Conservation (phyloP, 1,140 invertebrate genomes). For the Globodera rostochiensis region DNA sequence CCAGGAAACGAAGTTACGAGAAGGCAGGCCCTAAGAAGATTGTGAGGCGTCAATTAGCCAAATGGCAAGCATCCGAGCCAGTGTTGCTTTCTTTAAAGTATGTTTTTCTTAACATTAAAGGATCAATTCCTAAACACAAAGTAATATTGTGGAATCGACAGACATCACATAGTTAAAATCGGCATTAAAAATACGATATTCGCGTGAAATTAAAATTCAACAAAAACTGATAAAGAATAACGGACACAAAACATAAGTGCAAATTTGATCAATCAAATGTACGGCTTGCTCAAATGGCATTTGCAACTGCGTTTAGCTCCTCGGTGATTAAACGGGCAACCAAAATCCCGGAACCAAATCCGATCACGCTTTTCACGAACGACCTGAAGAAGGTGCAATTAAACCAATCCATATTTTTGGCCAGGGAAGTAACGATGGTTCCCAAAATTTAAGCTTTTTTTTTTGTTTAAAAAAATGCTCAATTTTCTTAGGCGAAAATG, state of each 20-base stretch:
- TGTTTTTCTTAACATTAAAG: too few relatives aligned
- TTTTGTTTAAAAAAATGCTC: not conserved
- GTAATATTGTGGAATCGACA: too few relatives aligned
- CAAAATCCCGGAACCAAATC: constrained; percentile 29
- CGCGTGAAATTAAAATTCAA: too few relatives aligned
- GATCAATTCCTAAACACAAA: too few relatives aligned
- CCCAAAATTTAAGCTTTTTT: not conserved
- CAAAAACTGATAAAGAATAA: constrained; percentile 1
- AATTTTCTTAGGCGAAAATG: too few relatives aligned
- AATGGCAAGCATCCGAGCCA: too few relatives aligned
- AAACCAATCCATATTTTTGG: too few relatives aligned
- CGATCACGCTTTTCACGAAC: constrained; percentile 36
- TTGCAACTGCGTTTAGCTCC: constrained; percentile 13
- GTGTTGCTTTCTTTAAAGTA: too few relatives aligned
- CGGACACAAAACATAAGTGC: not conserved
- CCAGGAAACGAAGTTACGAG: not conserved
- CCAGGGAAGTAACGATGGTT: not conserved
- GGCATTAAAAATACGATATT: too few relatives aligned
- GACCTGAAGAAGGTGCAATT: constrained; percentile 26
- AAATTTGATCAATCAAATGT: not conserved
- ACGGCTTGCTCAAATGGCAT: not conserved
- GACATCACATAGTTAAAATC: too few relatives aligned
- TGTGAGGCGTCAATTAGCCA: not conserved
- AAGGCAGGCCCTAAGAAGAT: not conserved
- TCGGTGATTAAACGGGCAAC: constrained; percentile 32